Evolutionary conservation across 2,888 invertebrate genomes (phyloP).

Genomic region (Drosophila stalkeri): DNA sequence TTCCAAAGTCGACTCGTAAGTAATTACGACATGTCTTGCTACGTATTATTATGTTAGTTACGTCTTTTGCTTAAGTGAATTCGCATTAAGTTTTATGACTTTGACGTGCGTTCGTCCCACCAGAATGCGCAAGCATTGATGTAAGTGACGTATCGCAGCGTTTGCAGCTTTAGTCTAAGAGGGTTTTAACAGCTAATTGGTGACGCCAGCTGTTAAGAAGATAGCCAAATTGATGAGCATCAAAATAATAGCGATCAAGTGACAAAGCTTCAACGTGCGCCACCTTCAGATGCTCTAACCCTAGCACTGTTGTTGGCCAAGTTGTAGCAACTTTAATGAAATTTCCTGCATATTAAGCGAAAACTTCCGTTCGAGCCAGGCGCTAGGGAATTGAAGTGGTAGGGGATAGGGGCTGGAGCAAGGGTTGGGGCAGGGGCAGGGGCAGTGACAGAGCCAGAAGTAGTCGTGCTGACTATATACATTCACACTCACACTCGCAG

Average conservation of each 20-base stretch:
- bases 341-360: slow-evolving; percentile 74
- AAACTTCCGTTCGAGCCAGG: slow-evolving; percentile 54
- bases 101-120: not conserved
- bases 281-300: not conserved
- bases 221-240: slow-evolving; percentile 38
- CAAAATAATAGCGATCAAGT: slow-evolving; percentile 31
- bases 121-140: not conserved
- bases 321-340: slow-evolving; percentile 70
- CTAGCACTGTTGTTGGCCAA: slow-evolving; percentile 8
- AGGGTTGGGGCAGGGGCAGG: not conserved
- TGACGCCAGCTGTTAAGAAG: slow-evolving; percentile 3
- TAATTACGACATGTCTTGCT: not conserved
- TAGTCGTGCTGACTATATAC: not conserved
- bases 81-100: not conserved
- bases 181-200: slow-evolving; percentile 3
- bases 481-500: not conserved
- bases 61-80: not conserved
- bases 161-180: not conserved
- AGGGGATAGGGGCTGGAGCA: not conserved
- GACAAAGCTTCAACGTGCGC: slow-evolving; percentile 18
- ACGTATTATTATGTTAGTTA: not conserved
- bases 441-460: not conserved
- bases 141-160: not conserved
- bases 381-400: slow-evolving; percentile 2
- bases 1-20: not conserved